Evolutionary conservation across 2,888 invertebrate species (phyloP).

Genomic region (Mallateleia sp.): DNA sequence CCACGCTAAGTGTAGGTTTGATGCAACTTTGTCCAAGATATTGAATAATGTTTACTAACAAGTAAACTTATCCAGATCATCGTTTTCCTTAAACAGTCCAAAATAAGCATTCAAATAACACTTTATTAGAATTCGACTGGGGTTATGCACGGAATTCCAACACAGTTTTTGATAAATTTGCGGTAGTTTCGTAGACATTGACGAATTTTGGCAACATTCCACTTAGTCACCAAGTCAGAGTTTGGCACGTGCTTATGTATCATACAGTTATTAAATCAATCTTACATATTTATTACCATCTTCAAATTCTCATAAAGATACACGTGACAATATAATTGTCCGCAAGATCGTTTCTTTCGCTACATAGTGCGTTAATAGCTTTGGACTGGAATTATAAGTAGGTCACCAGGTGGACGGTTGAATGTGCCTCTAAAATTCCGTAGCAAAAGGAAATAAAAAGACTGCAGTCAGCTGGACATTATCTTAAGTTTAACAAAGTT

Average conservation of each 20-base stretch:
- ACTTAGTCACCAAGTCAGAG: constrained; percentile 63
- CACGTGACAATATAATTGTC: neutral
- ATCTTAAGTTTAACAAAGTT: constrained; percentile 68
- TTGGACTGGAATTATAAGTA: neutral
- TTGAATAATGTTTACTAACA: too few relatives aligned
- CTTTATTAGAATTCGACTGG: too few relatives aligned
- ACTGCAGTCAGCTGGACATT: constrained; percentile 35
- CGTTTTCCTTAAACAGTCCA: too few relatives aligned
- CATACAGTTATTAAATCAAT: constrained; percentile 74
- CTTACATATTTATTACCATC: constrained; percentile 61
- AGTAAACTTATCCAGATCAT: too few relatives aligned
- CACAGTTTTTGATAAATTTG: constrained; percentile 85
- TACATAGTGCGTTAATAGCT: neutral
- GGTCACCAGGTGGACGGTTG: constrained; percentile 19
- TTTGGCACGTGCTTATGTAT: constrained; percentile 71
- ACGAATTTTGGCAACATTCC: constrained; percentile 66
- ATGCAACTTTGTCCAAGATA: too few relatives aligned
- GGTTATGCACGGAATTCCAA: too few relatives aligned
- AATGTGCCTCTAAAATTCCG: constrained; percentile 28
- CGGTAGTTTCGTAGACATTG: constrained; percentile 64
- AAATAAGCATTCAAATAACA: too few relatives aligned
- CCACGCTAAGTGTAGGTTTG: too few relatives aligned
- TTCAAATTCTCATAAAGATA: neutral
- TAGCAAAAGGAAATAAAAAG: constrained; percentile 10
- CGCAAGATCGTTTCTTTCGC: neutral